Evolutionary conservation across 2,888 invertebrate species (phyloP), one percentile per base, ranked within the genome.

Genomic region (Polymixis lichenea): DNA sequence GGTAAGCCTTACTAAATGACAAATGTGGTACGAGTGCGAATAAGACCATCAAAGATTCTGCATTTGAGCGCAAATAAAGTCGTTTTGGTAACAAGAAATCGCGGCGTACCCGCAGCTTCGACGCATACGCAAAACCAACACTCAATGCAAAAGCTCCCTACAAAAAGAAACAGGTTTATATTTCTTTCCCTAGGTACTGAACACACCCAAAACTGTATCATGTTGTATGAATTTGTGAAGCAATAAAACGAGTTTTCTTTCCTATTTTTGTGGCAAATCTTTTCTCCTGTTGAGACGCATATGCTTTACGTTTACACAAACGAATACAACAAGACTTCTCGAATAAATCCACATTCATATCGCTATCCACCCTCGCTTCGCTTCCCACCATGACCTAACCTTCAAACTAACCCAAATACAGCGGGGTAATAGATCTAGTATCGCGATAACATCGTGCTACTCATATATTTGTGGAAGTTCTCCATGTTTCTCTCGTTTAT

Each of bases 371-470:
- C 32, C 19, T 49, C 72, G 58, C 68, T 53, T 19, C 25, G 13
- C 32, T 15, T 0, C 32, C 8, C 77, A 67, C 61, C 8, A 46
- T 51, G 19, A 17, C 49, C n/a, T 6, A 15, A 6, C 49, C 51
- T 38, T 71, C 8, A 32, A 51, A 72, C 61, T 53, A 85, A 85
- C 77, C 72, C 32, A 73, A 58, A 70, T 83, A 56, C 46, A 77
- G 49, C 43, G 72, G 72, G 65, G 73, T 71, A 80, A 75, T 83
- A 83, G 84, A 83, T 78, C 64, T 28, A 53, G 65, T 56, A 72
- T 58, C 65, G 19, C 60, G 84, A 84, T 84, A 83, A 68, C 55
- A 75, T 62, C 61, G 64, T 75, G 61, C 61, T 62, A 43, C 55
- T 68, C 75, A 72, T 72, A 78, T 60, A 83, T 86, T 83, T 72